These are phyloP conservation scores for Clarias pachynema DNA, from an alignment of 2,797 vertebrate genomes.

Conservation along the genomic window DNA sequence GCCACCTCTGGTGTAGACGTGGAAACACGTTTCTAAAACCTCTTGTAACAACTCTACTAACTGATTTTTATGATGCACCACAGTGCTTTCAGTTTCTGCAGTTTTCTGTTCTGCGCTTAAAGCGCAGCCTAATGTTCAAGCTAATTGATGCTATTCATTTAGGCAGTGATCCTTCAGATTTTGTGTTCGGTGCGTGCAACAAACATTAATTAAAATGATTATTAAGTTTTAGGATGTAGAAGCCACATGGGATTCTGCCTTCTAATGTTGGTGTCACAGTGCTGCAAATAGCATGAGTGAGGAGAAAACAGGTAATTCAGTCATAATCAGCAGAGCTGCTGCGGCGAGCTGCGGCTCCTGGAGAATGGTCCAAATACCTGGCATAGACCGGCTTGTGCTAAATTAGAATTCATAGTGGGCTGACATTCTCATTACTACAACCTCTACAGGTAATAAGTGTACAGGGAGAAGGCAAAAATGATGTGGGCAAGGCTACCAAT, in stretches of 20 bases:
- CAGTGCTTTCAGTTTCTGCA: slow-evolving; percentile 75
- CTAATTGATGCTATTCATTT: slow-evolving; percentile 98
- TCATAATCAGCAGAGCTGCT: slow-evolving; percentile 64
- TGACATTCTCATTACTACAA: slow-evolving; percentile 67
- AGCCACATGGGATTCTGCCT: slow-evolving; percentile 82
- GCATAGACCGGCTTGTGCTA: slow-evolving; percentile 64
- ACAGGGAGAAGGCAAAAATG: slow-evolving; percentile 53
- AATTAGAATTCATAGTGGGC: slow-evolving; percentile 71
- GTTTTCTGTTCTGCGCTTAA: slow-evolving; percentile 97
- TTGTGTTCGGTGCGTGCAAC: slow-evolving; percentile 90
- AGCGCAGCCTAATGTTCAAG: slow-evolving; percentile 91
- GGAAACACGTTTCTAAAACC: slow-evolving; percentile 77
- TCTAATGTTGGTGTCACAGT: slow-evolving; percentile 75
- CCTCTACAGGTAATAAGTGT: slow-evolving; percentile 50
- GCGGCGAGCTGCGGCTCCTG: slow-evolving; percentile 60
- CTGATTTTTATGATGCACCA: slow-evolving; percentile 95
- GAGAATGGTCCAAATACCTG: slow-evolving; percentile 62
- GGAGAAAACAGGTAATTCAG: slow-evolving; percentile 60
- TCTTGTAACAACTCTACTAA: slow-evolving; percentile 79
- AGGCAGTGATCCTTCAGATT: slow-evolving; percentile 93
- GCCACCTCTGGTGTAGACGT: slow-evolving; percentile 84
- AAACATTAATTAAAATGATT: slow-evolving; percentile 98
- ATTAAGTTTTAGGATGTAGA: slow-evolving; percentile 90
- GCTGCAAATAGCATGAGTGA: slow-evolving; percentile 61
- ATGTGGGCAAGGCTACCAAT: slow-evolving; percentile 57